phyloP scores from a whole-genome alignment of 1,140 invertebrate species.

The Drosophila paulistorum region DNA sequence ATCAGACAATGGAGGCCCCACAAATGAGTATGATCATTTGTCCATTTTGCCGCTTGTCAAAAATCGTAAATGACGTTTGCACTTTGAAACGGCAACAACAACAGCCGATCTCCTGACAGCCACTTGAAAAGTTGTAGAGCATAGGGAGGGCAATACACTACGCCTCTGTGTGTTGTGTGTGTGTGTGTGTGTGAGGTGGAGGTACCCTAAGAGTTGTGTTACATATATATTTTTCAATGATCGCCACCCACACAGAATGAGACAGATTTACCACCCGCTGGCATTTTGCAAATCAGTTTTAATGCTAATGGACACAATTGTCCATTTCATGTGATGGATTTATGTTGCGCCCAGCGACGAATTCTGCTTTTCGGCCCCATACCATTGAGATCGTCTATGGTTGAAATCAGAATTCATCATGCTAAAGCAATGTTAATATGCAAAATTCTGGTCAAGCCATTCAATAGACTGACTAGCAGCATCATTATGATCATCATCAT shows the following conservation, averaged over 20 bases:
- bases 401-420: conserved; percentile 72
- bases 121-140: conserved; percentile 59
- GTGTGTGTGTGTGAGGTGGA: neutral
- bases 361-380: conserved; percentile 39
- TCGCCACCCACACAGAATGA: conserved; percentile 48
- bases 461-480: conserved; percentile 35
- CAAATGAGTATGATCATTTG: conserved; percentile 49
- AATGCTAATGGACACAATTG: conserved; percentile 59
- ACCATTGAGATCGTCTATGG: neutral
- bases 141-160: conserved; percentile 23
- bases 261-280: conserved; percentile 39
- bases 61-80: conserved; percentile 72
- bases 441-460: conserved; percentile 60
- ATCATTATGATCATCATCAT: conserved; percentile 61
- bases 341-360: conserved; percentile 20
- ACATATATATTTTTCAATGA: conserved; percentile 1
- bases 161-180: neutral
- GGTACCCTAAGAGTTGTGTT: neutral
- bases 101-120: conserved; percentile 56
- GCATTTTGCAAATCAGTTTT: conserved; percentile 50
- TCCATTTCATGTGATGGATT: conserved; percentile 40
- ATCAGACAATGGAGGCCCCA: conserved; percentile 18
- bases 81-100: conserved; percentile 45
- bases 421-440: conserved; percentile 58
- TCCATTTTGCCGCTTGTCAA: conserved; percentile 73